Base-by-base conservation (phyloP, 1,140 invertebrate species). In the Aphelinus certus region DNA sequence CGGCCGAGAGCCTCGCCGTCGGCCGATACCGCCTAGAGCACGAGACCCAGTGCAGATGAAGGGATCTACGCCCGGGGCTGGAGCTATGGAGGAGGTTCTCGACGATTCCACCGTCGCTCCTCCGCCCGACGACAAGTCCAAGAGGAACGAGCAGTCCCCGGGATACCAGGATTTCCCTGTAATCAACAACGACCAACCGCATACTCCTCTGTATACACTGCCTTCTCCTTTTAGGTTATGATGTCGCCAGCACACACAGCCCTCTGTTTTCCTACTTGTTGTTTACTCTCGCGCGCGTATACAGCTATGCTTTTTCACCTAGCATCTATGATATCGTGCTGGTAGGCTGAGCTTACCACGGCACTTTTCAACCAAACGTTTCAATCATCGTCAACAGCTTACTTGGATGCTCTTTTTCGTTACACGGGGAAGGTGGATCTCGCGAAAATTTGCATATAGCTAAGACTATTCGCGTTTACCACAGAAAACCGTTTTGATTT, bases 131-230 rank as follows among this genome's bases (percentile, higher is more conserved):
- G 77, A 83, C 51, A 60, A 80, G 61, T 26, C 26, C 26, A 26
- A 26, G 26, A 26, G 26, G 26, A 0, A 26, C 26, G 26, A 26
- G 26, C 26, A 26, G 26, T 26, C 26, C 26, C 79, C 82, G 0
- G 74, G 71, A 47, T 83, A 78, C 65, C 75, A 83, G 63, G 83
- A 84, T 76, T 81, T 82, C 49, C 80, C 82, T 71, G 83, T 84
- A 84, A 84, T 80, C 26, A 26, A 26, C 79, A 79, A 58, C 49
- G 64, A 60, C 76, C 48, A n/a, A 51, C 7, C 9, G 42, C 48
- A 58, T 47, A 70, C 51, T 45, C 49, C 58, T 42, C 56, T 10
- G 7, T 68, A 7, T 7, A 45, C 26, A 53, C 42, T 68, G 26
- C 2, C 43, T 6, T 55, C 42, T 56, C 43, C 55, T 68, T 7